Base-by-base conservation (phyloP, 1,140 invertebrate species). In the Macrostomum lignano region DNA sequence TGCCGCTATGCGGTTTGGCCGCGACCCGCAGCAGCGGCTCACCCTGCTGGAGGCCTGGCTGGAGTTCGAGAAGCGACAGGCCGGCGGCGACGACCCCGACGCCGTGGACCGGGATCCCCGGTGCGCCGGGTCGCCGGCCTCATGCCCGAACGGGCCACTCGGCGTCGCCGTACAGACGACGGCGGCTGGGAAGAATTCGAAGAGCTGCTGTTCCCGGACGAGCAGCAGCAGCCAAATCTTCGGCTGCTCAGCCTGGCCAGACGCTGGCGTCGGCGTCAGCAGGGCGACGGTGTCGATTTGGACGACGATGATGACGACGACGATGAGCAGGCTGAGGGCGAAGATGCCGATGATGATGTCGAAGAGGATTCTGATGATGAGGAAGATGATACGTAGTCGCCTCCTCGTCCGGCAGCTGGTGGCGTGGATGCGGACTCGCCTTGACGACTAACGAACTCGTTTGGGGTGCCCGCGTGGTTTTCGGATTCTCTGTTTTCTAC, bases 171-270 rank as follows among this genome's bases (percentile, higher is more conserved):
- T 7, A 6, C 28, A 5, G 13, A 5, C 11, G 6, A 14, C 11
- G 15, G 14, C 28, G 28, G 28, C 6, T 30, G 28, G 28, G 28
- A 30, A 30, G 28, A 30, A 13, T 30, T 17, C 28, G 28, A 17
- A 6, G 28, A 30, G 28, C 20, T 17, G 14, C 15, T 30, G 14
- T 30, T 30, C 11, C 28, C 28, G 6, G 28, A 30, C 20, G 28
- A 30, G 11, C 15, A 13, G 10, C 15, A 30, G 10, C 28, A 30
- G 11, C 28, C 28, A 13, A 30, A 30, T 30, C 15, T 17, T 9
- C 15, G 20, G 28, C 11, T 30, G 6, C 28, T 30, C 11, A 20
- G 14, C 28, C 15, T 30, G 28, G 28, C 28, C 28, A 30, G 28
- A 9, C 15, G 20, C 15, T 30, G 28, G 28, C 20, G 15, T 14